Base-by-base conservation (phyloP, 2,797 vertebrate species). In the Liasis olivaceus region DNA sequence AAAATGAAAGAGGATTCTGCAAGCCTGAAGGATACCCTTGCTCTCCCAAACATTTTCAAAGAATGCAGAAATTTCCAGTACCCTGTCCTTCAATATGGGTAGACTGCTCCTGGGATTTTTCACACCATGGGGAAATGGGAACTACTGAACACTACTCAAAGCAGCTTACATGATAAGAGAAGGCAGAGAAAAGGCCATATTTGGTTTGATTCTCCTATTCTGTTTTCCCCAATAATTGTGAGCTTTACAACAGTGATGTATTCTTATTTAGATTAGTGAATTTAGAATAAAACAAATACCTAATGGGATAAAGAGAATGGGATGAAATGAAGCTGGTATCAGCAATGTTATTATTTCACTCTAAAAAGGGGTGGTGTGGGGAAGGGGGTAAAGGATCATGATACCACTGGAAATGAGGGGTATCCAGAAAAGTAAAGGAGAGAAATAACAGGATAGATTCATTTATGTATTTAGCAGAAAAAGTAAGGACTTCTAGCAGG, bases 361-460 rank as follows among this genome's bases (percentile, higher is more conserved):
- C 31, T 85, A 24, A 31, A 93, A 89, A 54, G 7, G 7, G 51
- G 7, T 42, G 90, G 28, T 36, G 60, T 77, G 9, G 89, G 90
- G 28, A 28, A 62, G 14, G 89, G 54, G 89, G 88, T 90, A 90
- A 92, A 94, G 92, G 72, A 1, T 4, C 87, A 85, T n/a, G 92
- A 59, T 77, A 20, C 4, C 22, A 60, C 56, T 58, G 63, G 91
- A 59, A 84, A 0, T 64, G 92, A 69, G 64, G 88, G 47, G 86
- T 59, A 54, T 28, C 12, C n/a, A 91, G 69, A 0, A 89, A 88
- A 87, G 62, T 56, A 58, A 59, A 91, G 51, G 84, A 28, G 28
- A 14, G 22, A 58, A 1, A 4, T 69, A 36, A 36, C 13, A n/a
- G 24, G 87, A 6, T 15, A 0, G 7, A 36, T 66, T 56, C 36